phyloP scores from a whole-genome alignment of 2,888 invertebrate species.

The Diarsia brunnea region DNA sequence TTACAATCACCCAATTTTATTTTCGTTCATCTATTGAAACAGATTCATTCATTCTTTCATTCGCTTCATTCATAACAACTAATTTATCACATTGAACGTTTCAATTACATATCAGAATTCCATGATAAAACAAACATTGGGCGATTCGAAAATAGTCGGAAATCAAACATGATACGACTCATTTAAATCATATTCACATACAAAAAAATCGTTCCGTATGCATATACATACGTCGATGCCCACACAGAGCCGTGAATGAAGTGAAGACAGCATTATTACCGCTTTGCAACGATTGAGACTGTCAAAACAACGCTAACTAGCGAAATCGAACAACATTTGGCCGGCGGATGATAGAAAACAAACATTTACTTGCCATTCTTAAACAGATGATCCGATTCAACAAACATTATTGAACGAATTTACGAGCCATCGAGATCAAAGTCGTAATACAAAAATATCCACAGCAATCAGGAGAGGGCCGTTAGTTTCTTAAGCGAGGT shows the following conservation, averaged over 20 bases:
- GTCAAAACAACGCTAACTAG: constrained; percentile 89
- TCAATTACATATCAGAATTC: constrained; percentile 64
- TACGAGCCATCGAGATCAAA: constrained; percentile 87
- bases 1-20: constrained; percentile 50
- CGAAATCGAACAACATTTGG: constrained; percentile 87
- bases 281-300: constrained; percentile 83
- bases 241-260: constrained; percentile 73
- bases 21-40: constrained; percentile 52
- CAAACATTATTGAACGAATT: constrained; percentile 86
- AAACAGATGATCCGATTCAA: constrained; percentile 85
- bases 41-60: constrained; percentile 68
- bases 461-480: constrained; percentile 71
- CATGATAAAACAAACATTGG: constrained; percentile 65
- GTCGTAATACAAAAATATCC: constrained; percentile 80
- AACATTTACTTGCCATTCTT: constrained; percentile 87
- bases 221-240: constrained; percentile 71
- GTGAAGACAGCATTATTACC: constrained; percentile 87
- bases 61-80: constrained; percentile 61
- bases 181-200: constrained; percentile 67
- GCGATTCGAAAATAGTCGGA: constrained; percentile 58
- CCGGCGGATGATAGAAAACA: constrained; percentile 89
- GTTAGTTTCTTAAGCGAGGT: constrained; percentile 70
- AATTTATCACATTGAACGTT: constrained; percentile 64
- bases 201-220: constrained; percentile 69
- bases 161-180: constrained; percentile 62